Evolutionary conservation across 2,797 vertebrate species (phyloP).

Genomic region (Acrossocheilus wenchowensis): DNA sequence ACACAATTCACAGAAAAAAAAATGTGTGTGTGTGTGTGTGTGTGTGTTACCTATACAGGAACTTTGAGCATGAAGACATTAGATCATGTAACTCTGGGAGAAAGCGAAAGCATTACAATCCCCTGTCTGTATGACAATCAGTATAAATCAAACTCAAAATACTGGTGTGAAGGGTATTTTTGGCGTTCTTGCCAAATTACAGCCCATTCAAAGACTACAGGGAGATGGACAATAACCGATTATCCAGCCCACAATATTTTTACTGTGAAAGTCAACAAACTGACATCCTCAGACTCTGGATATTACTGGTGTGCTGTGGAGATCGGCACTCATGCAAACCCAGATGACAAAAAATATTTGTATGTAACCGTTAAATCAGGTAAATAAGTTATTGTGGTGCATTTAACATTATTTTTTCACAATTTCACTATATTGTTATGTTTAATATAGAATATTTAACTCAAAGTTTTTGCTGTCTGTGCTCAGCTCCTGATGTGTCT

Average conservation of each 20-base stretch:
- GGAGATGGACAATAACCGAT: slow-evolving; percentile 44
- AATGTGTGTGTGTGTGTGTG: too few species aligned
- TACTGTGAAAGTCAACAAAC: slow-evolving; percentile 41
- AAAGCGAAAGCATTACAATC: slow-evolving; percentile 42
- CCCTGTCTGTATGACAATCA: slow-evolving; percentile 49
- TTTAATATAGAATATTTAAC: background rate
- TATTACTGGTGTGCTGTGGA: slow-evolving; percentile 31
- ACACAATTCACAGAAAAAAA: too few species aligned
- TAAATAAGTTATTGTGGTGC: background rate
- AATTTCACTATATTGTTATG: background rate
- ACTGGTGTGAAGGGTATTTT: slow-evolving; percentile 35
- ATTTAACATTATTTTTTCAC: background rate
- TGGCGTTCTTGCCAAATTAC: background rate
- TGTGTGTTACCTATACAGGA: slow-evolving; percentile 21
- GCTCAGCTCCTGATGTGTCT: slow-evolving; percentile 50
- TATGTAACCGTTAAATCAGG: slow-evolving; percentile 36
- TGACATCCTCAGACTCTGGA: slow-evolving; percentile 33
- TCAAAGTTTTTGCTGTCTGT: background rate
- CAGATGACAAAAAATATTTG: background rate
- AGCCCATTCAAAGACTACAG: slow-evolving; percentile 5
- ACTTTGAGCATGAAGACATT: slow-evolving; percentile 39
- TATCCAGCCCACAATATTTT: slow-evolving; percentile 35
- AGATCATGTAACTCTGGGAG: slow-evolving; percentile 2
- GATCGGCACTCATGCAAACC: background rate
- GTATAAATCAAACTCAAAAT: slow-evolving; percentile 50